These are phyloP conservation scores for Montipora foliosa DNA, from an alignment of 64 coral and sea anemone species.

Conservation along the genomic window DNA sequence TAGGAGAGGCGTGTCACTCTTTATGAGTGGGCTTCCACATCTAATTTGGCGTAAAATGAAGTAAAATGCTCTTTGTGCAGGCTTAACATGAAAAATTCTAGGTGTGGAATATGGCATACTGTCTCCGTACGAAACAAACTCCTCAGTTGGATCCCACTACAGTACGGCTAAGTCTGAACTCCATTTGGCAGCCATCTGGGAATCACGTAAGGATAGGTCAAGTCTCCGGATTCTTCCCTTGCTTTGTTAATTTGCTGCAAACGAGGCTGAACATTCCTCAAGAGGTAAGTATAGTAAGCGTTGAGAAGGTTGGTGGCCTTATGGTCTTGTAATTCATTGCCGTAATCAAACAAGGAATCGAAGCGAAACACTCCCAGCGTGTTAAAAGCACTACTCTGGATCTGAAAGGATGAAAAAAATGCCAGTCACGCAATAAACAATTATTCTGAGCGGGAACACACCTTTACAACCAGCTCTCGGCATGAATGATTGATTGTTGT, in stretches of 20 bases:
- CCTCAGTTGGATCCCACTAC: no score
- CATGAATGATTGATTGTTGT: no score
- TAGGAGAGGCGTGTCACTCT: no score
- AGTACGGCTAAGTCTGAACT: neutral
- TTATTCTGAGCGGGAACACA: no score
- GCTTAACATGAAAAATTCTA: no score
- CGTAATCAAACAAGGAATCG: constrained; percentile 49
- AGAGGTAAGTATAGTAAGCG: neutral
- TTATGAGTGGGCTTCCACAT: no score
- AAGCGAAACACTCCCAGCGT: neutral
- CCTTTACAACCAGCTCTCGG: no score
- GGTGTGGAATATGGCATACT: no score
- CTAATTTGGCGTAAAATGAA: no score
- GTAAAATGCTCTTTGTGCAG: no score
- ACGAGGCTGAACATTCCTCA: neutral
- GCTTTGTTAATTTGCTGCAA: neutral
- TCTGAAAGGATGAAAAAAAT: neutral
- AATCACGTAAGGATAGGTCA: constrained; percentile 46
- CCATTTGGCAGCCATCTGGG: constrained; percentile 53
- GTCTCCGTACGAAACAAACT: no score
- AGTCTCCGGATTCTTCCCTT: neutral
- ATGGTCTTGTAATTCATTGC: constrained; percentile 9
- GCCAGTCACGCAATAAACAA: neutral
- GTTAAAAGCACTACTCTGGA: neutral
- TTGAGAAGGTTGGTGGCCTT: constrained; percentile 10